A percentile compares a stretch with the other conserved stretches of the same genome.
These are phyloP conservation scores for Ostrea denselamellosa DNA, from an alignment of 1,140 invertebrate species.

Conservation along the genomic window DNA sequence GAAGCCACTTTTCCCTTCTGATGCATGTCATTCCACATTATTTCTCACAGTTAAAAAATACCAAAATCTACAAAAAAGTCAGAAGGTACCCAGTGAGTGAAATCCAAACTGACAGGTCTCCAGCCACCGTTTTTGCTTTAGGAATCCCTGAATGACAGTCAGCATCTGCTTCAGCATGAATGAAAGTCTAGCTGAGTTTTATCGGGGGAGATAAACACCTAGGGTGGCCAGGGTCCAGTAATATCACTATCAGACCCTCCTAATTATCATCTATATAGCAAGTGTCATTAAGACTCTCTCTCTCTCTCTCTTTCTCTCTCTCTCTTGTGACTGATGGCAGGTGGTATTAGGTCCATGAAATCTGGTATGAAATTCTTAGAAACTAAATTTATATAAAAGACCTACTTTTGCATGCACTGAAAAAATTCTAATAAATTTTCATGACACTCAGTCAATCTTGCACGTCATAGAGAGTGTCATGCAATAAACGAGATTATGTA, in stretches of 20 bases:
- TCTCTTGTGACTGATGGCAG: not conserved
- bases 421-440: too few relatives aligned
- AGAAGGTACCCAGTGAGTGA: not conserved
- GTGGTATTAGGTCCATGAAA: not conserved
- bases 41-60: conserved; percentile 32
- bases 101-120: conserved; percentile 2
- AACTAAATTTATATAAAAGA: too few relatives aligned
- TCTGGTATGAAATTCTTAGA: too few relatives aligned
- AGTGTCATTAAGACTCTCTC: not conserved
- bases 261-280: not conserved
- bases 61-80: conserved; percentile 1
- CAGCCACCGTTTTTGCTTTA: not conserved
- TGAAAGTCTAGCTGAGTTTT: conserved; percentile 9
- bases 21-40: conserved; percentile 17
- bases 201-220: not conserved
- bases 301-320: not conserved
- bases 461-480: too few relatives aligned
- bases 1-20: conserved; percentile 27
- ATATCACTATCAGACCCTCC: not conserved
- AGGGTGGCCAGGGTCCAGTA: conserved; percentile 1
- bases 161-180: not conserved
- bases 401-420: too few relatives aligned
- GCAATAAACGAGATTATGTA: too few relatives aligned
- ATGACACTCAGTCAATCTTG: too few relatives aligned
- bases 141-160: conserved; percentile 12